These are phyloP conservation scores for Theonella swinhoei DNA, from an alignment of 37 sponge, comb jelly and placozoan species.

Conservation along the genomic window DNA sequence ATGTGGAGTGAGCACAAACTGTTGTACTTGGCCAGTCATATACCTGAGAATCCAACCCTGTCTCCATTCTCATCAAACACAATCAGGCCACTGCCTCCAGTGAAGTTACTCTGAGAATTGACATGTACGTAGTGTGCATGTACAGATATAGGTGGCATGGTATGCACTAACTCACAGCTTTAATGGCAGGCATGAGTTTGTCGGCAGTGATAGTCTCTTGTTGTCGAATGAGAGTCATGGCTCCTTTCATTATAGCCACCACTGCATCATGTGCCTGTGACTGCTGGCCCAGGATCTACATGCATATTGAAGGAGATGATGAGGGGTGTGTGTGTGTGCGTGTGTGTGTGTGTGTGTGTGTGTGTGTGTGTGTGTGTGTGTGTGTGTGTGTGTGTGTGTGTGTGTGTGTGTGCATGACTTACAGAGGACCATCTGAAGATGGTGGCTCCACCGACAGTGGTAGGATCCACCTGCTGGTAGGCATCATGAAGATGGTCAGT, in stretches of 20 bases:
- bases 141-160: no score
- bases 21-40: neutral
- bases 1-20: neutral
- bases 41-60: constrained; percentile 32
- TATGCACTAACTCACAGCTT: constrained; percentile 7
- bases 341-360: no score
- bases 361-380: no score
- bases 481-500: constrained; percentile 18
- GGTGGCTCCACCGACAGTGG: neutral
- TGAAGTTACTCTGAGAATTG: constrained; percentile 14
- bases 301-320: neutral
- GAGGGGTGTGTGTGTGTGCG: no score
- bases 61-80: constrained; percentile 46
- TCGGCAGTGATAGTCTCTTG: constrained; percentile 45
- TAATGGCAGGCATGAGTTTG: constrained; percentile 11
- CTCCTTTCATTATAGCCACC: constrained; percentile 41
- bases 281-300: constrained; percentile 6
- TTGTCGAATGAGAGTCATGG: constrained; percentile 15
- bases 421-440: constrained; percentile 7
- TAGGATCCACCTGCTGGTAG: constrained; percentile 18
- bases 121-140: neutral
- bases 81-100: constrained; percentile 37
- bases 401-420: neutral
- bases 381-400: neutral
- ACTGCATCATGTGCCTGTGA: constrained; percentile 38